Base-by-base conservation (phyloP, 2,888 invertebrate genomes). In the Meganola albula region DNA sequence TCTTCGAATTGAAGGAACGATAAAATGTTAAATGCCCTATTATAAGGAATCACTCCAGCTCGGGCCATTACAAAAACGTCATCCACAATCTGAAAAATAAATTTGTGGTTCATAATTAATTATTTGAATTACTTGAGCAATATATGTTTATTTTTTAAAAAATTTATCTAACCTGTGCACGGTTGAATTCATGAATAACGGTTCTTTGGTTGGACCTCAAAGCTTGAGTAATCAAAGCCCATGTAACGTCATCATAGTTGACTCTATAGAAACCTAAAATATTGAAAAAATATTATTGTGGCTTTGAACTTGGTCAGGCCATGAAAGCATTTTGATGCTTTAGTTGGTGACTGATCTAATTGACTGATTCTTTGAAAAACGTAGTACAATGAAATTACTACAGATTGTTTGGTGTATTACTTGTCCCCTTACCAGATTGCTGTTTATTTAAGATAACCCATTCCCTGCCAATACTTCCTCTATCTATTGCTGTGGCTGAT, bases 361-460 rank as follows among this genome's bases (percentile, higher is more conserved):
- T n/a, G n/a, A n/a, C n/a, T n/a, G n/a, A n/a, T n/a, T n/a, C n/a
- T n/a, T n/a, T n/a, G n/a, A n/a, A n/a, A n/a, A n/a, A n/a, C n/a
- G n/a, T n/a, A n/a, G n/a, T n/a, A n/a, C n/a, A n/a, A n/a, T n/a
- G n/a, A n/a, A n/a, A n/a, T n/a, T n/a, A n/a, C n/a, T n/a, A n/a
- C n/a, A n/a, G n/a, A n/a, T n/a, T n/a, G n/a, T n/a, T n/a, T n/a
- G n/a, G n/a, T n/a, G n/a, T n/a, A n/a, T n/a, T n/a, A n/a, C n/a
- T n/a, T n/a, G n/a, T n/a, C n/a, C n/a, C 28, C 55, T 61, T 59
- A 89, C 90, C 90, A 38, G 87, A 75, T 56, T 88, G 78, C 53
- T 90, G 88, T 27, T 89, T 74, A 58, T 91, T 91, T 36, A 90
- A 84, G 12, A 91, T 71, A 4, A 91, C 76, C 90, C 90, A 91